Evolutionary conservation across 1,140 invertebrate species (phyloP), one percentile per base, ranked within the genome.

Genomic region (Nylanderia fulva): DNA sequence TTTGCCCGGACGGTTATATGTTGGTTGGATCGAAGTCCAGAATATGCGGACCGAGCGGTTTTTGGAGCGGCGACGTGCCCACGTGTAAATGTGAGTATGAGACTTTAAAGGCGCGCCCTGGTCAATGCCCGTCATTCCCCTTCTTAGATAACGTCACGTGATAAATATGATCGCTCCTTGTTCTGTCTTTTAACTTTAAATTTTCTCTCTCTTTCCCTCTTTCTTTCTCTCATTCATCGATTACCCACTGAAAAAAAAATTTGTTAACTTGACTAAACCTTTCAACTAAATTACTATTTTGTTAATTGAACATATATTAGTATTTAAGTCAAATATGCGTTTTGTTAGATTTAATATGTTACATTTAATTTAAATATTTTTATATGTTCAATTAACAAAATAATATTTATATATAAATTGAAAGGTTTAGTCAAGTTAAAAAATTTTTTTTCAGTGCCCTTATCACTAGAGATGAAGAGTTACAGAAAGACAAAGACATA

Each of bases 1-100:
- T 95, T 8, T 99, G 98, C 92, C 97, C 98, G 0, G 96, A 96
- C 86, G 98, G 98, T 8, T 97, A 98, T 91, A 97, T 97, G 95
- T 94, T 99, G 0, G 91, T 97, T n/a, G 98, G 98, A 58, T 95
- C 96, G 64, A 95, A 95, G 56, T 96, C 93, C 21, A 96, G 98
- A 86, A 96, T 95, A 2, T 99, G 98, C 92, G 95, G 95, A 29
- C 88, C 93, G 0, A 96, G 96, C 89, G 98, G 98, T 15, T 97
- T 97, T 89, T 99, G 98, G 98, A 97, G 96, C 64, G 97, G 97
- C 15, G 89, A 92, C 1, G 96, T 98, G 2, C 98, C 98, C 2
- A 96, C 96, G 61, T 99, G 98, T 93, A 98, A 98, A 96, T 98
- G 98, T 98, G 95, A 96, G 96, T 95, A 39, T 58, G 21, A 48